Evolutionary conservation across 2,888 invertebrate species (phyloP).

Genomic region (Tenthredo mesomela): DNA sequence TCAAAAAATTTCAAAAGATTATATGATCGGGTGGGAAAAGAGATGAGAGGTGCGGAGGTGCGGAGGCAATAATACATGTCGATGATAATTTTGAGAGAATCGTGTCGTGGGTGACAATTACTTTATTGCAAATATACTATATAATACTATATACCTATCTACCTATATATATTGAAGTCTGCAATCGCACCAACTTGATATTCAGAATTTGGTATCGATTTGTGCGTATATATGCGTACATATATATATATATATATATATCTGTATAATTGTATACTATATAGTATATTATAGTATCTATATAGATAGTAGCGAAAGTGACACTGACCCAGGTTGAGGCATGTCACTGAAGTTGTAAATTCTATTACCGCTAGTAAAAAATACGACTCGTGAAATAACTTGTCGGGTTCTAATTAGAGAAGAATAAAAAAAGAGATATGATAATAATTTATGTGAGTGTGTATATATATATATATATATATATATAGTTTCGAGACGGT

Average conservation of each 20-base stretch:
- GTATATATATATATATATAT: too few relatives aligned
- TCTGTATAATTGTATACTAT: too few relatives aligned
- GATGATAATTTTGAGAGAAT: too few relatives aligned
- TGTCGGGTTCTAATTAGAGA: neutral
- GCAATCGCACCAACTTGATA: neutral
- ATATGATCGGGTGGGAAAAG: neutral
- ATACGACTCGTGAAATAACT: neutral
- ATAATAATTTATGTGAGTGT: neutral
- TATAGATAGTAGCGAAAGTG: slow-evolving; percentile 22
- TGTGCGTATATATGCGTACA: neutral
- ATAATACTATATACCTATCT: too few relatives aligned
- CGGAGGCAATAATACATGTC: neutral
- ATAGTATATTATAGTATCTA: neutral
- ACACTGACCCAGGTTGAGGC: slow-evolving; percentile 32
- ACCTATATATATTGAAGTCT: neutral
- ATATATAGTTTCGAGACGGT: neutral
- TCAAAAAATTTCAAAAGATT: neutral
- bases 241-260: neutral
- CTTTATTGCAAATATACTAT: neutral
- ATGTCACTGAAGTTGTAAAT: slow-evolving; percentile 21
- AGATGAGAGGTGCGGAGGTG: neutral
- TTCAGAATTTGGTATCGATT: neutral
- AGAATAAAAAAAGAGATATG: neutral
- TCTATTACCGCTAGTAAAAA: neutral
- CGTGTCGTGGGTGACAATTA: neutral